These are phyloP conservation scores for Sesamia inferens DNA, from an alignment of 2,888 invertebrate species.

Conservation along the genomic window DNA sequence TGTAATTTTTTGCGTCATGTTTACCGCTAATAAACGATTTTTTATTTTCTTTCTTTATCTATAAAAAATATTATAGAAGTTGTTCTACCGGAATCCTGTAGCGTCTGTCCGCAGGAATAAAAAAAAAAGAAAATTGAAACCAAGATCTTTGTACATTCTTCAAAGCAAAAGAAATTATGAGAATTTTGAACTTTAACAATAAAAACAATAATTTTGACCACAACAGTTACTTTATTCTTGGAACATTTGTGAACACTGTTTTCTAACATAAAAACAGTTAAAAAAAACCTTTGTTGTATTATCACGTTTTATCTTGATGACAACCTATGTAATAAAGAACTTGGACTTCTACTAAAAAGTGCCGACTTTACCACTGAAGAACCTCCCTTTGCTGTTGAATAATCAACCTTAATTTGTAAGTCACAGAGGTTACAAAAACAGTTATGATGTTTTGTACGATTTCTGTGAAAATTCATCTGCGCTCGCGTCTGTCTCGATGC, in stretches of 20 bases:
- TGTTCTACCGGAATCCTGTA: background rate
- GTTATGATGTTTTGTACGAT: slow-evolving; percentile 65
- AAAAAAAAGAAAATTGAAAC: background rate
- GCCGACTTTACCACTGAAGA: slow-evolving; percentile 49
- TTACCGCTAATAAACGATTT: no score
- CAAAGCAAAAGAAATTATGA: background rate
- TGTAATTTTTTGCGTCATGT: no score
- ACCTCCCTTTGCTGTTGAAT: slow-evolving; percentile 40
- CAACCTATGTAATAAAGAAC: slow-evolving; percentile 82
- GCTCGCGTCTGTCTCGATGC: slow-evolving; percentile 82
- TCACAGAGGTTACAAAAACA: slow-evolving; percentile 53
- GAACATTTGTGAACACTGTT: slow-evolving; percentile 55
- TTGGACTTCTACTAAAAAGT: slow-evolving; percentile 73
- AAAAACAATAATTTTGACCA: slow-evolving; percentile 23
- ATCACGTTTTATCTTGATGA: slow-evolving; percentile 81
- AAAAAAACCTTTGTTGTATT: slow-evolving; percentile 78
- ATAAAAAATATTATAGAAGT: background rate
- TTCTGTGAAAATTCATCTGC: slow-evolving; percentile 83
- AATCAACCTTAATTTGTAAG: slow-evolving; percentile 60
- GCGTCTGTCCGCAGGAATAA: background rate
- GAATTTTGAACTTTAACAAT: slow-evolving; percentile 6
- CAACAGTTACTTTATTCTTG: slow-evolving; percentile 53
- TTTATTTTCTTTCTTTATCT: no score
- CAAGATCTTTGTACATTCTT: slow-evolving; percentile 4
- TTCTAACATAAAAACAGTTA: slow-evolving; percentile 71